phyloP scores from a whole-genome alignment of 2,888 invertebrate species.

The Falcaria lacertinaria region DNA sequence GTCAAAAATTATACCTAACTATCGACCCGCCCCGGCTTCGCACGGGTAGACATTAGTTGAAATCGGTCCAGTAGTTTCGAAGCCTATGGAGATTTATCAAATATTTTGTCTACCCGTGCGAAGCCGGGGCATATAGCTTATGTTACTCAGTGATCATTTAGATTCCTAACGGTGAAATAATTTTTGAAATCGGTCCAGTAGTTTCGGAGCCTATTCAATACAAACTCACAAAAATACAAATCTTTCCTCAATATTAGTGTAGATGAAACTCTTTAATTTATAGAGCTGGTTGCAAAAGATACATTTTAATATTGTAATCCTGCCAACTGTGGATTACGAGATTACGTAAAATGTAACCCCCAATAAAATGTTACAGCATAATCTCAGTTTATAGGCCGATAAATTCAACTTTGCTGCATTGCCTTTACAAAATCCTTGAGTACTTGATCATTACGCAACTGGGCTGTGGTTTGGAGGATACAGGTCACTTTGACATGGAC shows the following conservation, averaged over 20 bases:
- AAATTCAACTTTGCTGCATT: constrained; percentile 52
- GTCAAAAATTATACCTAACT: too few relatives aligned
- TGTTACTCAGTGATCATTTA: too few relatives aligned
- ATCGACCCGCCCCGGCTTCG: too few relatives aligned
- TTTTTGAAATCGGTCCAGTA: constrained; percentile 2
- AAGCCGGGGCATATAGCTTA: too few relatives aligned
- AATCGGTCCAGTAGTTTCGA: too few relatives aligned
- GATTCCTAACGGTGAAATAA: background rate
- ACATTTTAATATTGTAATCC: constrained; percentile 25
- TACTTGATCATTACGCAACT: constrained; percentile 41
- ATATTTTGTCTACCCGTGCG: too few relatives aligned
- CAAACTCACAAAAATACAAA: constrained; percentile 17
- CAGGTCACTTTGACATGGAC: background rate
- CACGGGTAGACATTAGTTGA: too few relatives aligned
- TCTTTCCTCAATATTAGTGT: constrained; percentile 17
- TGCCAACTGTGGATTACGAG: constrained; percentile 26
- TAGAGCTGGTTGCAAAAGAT: constrained; percentile 18
- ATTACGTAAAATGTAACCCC: constrained; percentile 48
- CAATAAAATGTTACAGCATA: constrained; percentile 55
- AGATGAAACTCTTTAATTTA: too few relatives aligned
- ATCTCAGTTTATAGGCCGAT: constrained; percentile 53
- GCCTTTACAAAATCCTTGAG: constrained; percentile 52
- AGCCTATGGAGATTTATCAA: too few relatives aligned
- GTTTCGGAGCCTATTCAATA: background rate
- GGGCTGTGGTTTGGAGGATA: constrained; percentile 37